Evolutionary conservation across 2,113 vertebrate genomes (phyloP), one percentile per base, ranked within the genome.

Genomic region (Phycodurus eques): DNA sequence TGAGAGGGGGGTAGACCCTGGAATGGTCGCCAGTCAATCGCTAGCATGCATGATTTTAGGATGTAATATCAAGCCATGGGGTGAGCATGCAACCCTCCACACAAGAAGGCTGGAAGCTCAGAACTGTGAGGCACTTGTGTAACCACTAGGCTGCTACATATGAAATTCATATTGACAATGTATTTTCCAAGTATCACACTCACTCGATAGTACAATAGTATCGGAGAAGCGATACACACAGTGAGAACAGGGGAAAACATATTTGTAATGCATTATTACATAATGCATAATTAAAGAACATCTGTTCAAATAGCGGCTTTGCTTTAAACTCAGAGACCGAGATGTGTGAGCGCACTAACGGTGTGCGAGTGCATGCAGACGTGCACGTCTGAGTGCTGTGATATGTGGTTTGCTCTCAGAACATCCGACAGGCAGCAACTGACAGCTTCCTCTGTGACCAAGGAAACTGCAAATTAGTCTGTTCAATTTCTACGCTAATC

Each of bases 361-460:
- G 61, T 63, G 56, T 10, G 39, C 49, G 31, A 1, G 3, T 19
- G n/a, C 64, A 15, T 65, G 61, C 14, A 31, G 11, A 27, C 31
- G 46, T 1, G 71, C 47, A 35, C 46, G 67, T 71, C 64, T 67
- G 51, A 76, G 64, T 22, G 73, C 71, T 59, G 57, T 64, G 74
- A 81, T 80, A 68, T 66, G 71, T 46, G 68, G 47, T 61, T 81
- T 81, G 82, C 70, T 82, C 84, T 80, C 71, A 75, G 66, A 82
- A 71, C 70, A 71, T 75, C 13, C 77, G 75, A 79, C 47, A 76
- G 51, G 78, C 54, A 15, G 57, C 79, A 78, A 84, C 56, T 74
- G 77, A 79, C 87, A 85, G 85, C 76, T 86, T 79, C 72, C 67
- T 78, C 72, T 75, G 85, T 85, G 85, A 64, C 89, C 80, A 88